These are phyloP conservation scores for Bostrychus sinensis DNA, from an alignment of 2,113 vertebrate genomes.

Conservation along the genomic window DNA sequence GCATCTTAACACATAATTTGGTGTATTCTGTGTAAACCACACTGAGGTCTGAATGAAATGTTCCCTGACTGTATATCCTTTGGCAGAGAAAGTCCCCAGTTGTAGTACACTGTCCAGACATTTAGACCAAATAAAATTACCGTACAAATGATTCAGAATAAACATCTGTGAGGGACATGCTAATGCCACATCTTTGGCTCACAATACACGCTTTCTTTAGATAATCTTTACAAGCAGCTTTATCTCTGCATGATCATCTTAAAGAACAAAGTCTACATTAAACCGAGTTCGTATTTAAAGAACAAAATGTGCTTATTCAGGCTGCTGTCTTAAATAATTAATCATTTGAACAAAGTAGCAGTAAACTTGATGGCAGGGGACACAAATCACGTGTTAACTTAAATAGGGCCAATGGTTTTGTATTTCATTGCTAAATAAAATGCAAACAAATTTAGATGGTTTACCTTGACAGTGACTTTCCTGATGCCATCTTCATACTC, in stretches of 20 bases:
- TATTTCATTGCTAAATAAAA: too few relatives aligned
- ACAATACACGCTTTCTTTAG: slow-evolving; percentile 17
- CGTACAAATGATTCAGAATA: neutral
- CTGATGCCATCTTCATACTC: slow-evolving; percentile 84
- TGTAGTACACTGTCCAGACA: neutral
- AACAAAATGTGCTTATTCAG: neutral
- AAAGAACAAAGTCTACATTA: slow-evolving; percentile 1
- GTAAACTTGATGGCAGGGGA: too few relatives aligned
- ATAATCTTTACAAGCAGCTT: slow-evolving; percentile 6
- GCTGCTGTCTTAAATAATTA: neutral
- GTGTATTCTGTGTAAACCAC: neutral
- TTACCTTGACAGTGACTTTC: slow-evolving; percentile 72
- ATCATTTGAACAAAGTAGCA: too few relatives aligned
- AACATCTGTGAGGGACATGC: slow-evolving; percentile 11
- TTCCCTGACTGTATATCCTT: neutral
- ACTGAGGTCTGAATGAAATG: neutral
- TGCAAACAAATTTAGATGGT: neutral
- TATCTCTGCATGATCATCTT: slow-evolving; percentile 2
- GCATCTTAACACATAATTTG: neutral
- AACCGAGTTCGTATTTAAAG: neutral
- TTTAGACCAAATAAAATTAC: neutral
- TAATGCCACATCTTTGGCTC: neutral
- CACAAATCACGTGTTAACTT: too few relatives aligned
- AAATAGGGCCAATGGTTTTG: too few relatives aligned
- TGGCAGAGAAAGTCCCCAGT: neutral